These are phyloP conservation scores for Agonopterix heracliana DNA, from an alignment of 2,888 invertebrate genomes.

Conservation along the genomic window DNA sequence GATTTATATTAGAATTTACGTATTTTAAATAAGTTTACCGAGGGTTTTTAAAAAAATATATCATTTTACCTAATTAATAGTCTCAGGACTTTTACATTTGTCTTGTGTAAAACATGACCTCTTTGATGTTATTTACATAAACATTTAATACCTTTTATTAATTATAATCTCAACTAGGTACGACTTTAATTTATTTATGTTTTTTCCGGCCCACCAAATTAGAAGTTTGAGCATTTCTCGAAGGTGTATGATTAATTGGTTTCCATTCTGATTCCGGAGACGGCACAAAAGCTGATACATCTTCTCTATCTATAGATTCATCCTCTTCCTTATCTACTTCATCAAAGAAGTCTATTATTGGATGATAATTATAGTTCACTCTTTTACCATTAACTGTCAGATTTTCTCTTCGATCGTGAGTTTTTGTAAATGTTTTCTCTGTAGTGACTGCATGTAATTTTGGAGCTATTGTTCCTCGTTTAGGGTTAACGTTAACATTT, in stretches of 20 bases:
- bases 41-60: too few relatives aligned
- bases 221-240: conserved; percentile 34
- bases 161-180: too few relatives aligned
- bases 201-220: conserved; percentile 29
- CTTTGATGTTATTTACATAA: too few relatives aligned
- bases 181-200: conserved; percentile 22
- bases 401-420: conserved; percentile 34
- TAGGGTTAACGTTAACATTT: conserved; percentile 27
- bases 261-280: conserved; percentile 66
- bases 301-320: conserved; percentile 60
- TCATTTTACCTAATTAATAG: too few relatives aligned
- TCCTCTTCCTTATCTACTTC: conserved; percentile 47
- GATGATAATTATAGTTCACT: conserved; percentile 89
- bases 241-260: conserved; percentile 55
- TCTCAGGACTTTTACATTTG: too few relatives aligned
- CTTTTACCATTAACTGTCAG: conserved; percentile 58
- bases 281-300: conserved; percentile 39
- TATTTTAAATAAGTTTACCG: too few relatives aligned
- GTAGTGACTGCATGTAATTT: conserved; percentile 49
- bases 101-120: too few relatives aligned
- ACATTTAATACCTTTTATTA: too few relatives aligned
- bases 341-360: conserved; percentile 87
- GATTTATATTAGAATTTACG: neutral
- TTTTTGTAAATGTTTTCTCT: conserved; percentile 31
- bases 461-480: conserved; percentile 52